Base-by-base conservation (phyloP, 1,140 invertebrate genomes). In the Chrysopa pallens region DNA sequence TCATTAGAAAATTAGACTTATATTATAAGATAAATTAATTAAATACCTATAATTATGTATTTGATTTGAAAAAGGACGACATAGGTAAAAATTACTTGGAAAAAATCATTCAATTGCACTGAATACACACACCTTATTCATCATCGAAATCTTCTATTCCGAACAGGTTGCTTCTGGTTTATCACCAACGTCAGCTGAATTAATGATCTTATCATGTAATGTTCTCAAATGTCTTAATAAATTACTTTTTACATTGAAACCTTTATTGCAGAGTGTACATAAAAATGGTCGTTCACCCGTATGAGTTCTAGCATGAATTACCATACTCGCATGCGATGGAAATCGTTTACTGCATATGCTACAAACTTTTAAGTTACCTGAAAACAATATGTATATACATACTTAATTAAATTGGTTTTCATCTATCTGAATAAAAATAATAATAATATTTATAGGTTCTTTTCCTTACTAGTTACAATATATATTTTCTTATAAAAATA, bases 201-300 rank as follows among this genome's bases (percentile, higher is more conserved):
- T 67, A 36, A 71, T 64, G 39, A 75, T 70, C 58, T 74, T 75
- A 52, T 78, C 74, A 60, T 79, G 76, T 43, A 79, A 57, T 33
- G 78, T 81, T 59, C 78, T 67, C 55, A 82, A 57, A 58, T 83
- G 78, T 47, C 78, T 70, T 35, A 81, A 56, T 38, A 81, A 59
- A 59, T 81, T 81, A 46, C 78, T 81, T 58, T 82, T 83, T 44
- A 81, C 80, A 57, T 80, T 82, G 58, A 82, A 83, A 8, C 76
- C 77, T 53, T 81, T 81, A 63, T 74, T 74, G 64, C 78, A 82
- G 29, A 78, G 68, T 29, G 74, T 73, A 63, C 78, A 83, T 33
- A 76, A 64, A 60, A 79, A 81, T 13, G 78, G 78, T 46, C 70
- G 68, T 54, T 80, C 78, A 14, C 77, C 76, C 49, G 76, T 78